Base-by-base conservation (phyloP, 2,113 vertebrate species). In the Odobenus rosmarus region DNA sequence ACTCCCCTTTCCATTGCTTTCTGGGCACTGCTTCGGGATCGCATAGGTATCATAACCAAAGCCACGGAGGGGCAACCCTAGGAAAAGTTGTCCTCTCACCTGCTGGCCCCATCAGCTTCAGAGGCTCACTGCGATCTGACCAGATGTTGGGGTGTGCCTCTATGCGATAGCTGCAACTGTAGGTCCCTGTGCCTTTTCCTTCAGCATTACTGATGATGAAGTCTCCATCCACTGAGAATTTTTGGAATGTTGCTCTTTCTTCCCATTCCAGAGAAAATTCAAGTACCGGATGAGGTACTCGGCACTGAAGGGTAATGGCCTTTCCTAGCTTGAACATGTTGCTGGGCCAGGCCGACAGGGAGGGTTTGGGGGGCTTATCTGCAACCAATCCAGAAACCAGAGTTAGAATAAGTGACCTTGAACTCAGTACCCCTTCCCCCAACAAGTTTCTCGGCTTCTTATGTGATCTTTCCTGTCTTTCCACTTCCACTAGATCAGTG, bases 261-360 rank as follows among this genome's bases (percentile, higher is more conserved):
- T 97, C 94, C 97, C 92, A 94, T 93, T 96, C 90, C 87, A 96
- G 64, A 92, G 67, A 93, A 97, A 97, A 98, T 84, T 97, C 80
- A 87, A 97, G 95, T 19, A 90, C 93, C 64, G 92, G 95, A 81
- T 92, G 90, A 93, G 74, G 74, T 31, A 82, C 83, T 95, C 12
- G 42, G 72, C 93, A 96, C 42, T 92, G 96, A 76, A 97, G 72
- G 23, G 49, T 95, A 74, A 96, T 90, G 49, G 53, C 67, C 72
- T 95, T 97, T 77, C 76, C 93, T 88, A 61, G 31, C 83, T 96
- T 97, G 81, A 96, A 90, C 81, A 94, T 3, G 0, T 76, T 94
- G 76, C 89, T 96, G n/a, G 95, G 89, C 92, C 87, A 98, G 90
- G 92, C 93, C 90, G 96, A 95, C 64, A 96, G 80, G 33, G 61